These are phyloP conservation scores for Dolichotis patagonum DNA, from an alignment of 2,113 vertebrate species.

Conservation along the genomic window DNA sequence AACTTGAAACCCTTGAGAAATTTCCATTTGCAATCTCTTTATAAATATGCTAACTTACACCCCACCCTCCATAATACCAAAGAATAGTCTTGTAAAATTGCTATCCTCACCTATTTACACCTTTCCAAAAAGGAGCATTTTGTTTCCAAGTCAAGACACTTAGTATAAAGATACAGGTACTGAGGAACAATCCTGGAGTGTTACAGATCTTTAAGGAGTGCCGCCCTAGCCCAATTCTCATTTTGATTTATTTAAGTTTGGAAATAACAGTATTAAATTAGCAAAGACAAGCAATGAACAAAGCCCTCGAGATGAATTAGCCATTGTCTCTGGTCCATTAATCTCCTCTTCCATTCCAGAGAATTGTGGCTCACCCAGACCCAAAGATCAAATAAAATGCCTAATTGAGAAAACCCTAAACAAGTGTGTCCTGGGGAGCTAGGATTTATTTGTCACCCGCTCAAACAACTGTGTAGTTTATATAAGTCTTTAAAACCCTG, in stretches of 20 bases:
- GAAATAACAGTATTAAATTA: conserved; percentile 88
- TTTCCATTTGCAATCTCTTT: conserved; percentile 61
- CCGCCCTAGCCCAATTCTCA: conserved; percentile 86
- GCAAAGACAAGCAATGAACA: conserved; percentile 88
- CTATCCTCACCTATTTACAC: not conserved
- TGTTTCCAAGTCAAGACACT: conserved; percentile 50
- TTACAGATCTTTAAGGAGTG: conserved; percentile 1
- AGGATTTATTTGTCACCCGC: conserved; percentile 90
- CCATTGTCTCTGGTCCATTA: conserved; percentile 90
- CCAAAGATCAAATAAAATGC: conserved; percentile 91
- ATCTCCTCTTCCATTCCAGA: conserved; percentile 89
- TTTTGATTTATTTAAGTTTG: conserved; percentile 90
- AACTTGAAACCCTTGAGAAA: conserved; percentile 54
- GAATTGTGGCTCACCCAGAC: conserved; percentile 89
- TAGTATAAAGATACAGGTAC: not conserved
- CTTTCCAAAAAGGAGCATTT: not conserved
- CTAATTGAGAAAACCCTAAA: conserved; percentile 91
- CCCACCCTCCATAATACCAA: not conserved
- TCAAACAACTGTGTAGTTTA: conserved; percentile 91
- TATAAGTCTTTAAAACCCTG: conserved; percentile 88
- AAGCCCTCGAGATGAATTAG: conserved; percentile 90
- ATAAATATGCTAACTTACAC: conserved; percentile 52
- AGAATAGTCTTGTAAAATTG: conserved; percentile 33
- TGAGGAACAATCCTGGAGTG: not conserved
- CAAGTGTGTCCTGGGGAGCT: conserved; percentile 89